A percentile compares a stretch with the other conserved stretches of the same genome.
Evolutionary conservation across 2,797 vertebrate species (phyloP).

Genomic region (Rhabdomys pumilio): DNA sequence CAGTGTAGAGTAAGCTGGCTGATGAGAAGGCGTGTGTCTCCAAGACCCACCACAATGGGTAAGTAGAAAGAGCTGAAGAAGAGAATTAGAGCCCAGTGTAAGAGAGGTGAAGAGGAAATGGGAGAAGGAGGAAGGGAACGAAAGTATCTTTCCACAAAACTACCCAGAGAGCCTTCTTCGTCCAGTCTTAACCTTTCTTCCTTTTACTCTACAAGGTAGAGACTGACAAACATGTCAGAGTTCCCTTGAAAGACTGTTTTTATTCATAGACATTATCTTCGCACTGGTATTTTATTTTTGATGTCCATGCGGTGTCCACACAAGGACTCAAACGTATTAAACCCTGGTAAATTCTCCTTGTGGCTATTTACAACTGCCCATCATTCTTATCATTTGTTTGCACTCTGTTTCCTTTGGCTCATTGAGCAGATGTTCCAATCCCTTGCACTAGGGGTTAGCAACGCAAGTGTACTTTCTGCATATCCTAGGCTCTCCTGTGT

Average conservation of each 20-base stretch:
- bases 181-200: slow-evolving; percentile 15
- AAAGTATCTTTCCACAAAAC: neutral
- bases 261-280: neutral
- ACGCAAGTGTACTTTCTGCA: neutral
- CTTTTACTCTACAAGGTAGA: neutral
- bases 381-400: neutral
- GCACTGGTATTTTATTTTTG: neutral
- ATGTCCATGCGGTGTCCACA: neutral
- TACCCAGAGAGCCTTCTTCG: neutral
- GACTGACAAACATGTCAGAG: neutral
- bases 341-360: neutral
- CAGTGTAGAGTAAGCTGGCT: fast-evolving
- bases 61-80: neutral
- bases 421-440: neutral
- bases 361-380: neutral
- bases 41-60: neutral
- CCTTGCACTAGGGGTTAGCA: neutral
- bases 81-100: neutral
- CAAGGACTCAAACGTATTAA: neutral
- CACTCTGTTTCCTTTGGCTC: neutral
- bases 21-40: neutral
- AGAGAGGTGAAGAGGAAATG: neutral
- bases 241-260: neutral
- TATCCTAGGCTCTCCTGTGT: neutral
- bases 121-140: too few species aligned